Evolutionary conservation across 30 jellyfish, hydroid and myxozoan species (phyloP), one percentile per base, ranked within the genome.

Genomic region (Aurelia aurita): DNA sequence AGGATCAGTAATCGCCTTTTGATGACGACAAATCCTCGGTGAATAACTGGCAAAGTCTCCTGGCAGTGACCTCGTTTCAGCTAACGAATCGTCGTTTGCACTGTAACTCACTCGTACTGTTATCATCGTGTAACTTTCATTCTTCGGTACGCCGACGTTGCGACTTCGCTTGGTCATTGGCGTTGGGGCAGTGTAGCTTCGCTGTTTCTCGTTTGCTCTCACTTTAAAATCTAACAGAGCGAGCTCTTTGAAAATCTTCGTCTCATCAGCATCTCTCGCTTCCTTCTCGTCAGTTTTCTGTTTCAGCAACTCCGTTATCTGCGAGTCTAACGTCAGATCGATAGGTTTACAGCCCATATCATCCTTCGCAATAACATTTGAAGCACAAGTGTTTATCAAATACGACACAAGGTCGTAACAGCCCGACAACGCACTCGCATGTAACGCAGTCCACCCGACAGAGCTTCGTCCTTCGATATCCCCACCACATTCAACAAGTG

Each of bases 391-490:
- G 28, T 28, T 43, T 3, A 89, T 67, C 26, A 89, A 78, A 65
- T 89, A 79, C 34, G 87, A 53, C 25, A 89, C 94, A 35, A 89
- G 83, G 16, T 73, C 89, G 65, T 25, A 68, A 49, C 74, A 23
- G 21, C 97, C 97, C 27, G 93, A 77, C 29, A 89, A 46, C 12
- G 97, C 89, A 34, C 87, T 93, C 20, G 97, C 97, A 51, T 89
- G 97, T 6, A 89, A 63, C 23, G 94, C 90, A n/a, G 90, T 89
- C 97, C 97, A 89, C 11, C 97, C 97, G 21, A 89, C 90, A 49
- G 97, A 89, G 66, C 97, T 89, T 32, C 87, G 76, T 9, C 72
- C 65, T 55, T 74, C 86, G 14, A 89, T 69, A 53, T 84, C 86
- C 22, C 95, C 86, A 19, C 97, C 97, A 58, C 87, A 58, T 31